phyloP scores from a whole-genome alignment of 2,797 vertebrate species.

The Varecia variegata region DNA sequence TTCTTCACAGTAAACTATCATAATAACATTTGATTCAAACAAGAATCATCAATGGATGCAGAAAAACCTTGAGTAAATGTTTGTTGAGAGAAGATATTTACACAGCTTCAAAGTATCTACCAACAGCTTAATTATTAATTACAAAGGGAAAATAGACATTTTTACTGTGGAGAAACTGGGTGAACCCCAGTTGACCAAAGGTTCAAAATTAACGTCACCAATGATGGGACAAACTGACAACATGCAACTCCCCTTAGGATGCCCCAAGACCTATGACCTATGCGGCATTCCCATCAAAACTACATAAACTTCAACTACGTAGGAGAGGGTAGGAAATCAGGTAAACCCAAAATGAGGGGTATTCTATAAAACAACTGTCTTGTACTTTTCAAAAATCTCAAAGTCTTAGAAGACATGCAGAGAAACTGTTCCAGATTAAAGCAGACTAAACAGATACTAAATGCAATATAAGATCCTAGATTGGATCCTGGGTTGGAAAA shows the following conservation, averaged over 20 bases:
- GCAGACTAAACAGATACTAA: not conserved
- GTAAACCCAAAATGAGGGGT: not conserved
- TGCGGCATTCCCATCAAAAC: not conserved
- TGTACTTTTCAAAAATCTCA: not conserved
- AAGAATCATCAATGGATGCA: not conserved
- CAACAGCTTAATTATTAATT: constrained; percentile 13
- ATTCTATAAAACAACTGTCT: not conserved
- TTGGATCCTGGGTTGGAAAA: not conserved
- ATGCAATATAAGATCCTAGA: not conserved
- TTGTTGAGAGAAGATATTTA: not conserved
- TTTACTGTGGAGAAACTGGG: not conserved
- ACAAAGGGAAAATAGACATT: not conserved
- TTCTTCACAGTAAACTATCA: not conserved
- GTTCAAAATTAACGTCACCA: not conserved
- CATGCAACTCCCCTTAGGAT: not conserved
- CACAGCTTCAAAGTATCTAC: not conserved
- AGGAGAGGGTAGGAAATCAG: not conserved
- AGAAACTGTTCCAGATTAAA: constrained; percentile 43
- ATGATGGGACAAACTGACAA: not conserved
- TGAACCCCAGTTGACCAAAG: not conserved
- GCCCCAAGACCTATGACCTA: not conserved
- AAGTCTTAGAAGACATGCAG: constrained; percentile 16
- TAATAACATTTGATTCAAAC: not conserved
- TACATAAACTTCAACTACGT: not conserved
- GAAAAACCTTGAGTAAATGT: not conserved